Evolutionary conservation across 1,140 invertebrate species (phyloP).

Genomic region (Pissodes strobi): DNA sequence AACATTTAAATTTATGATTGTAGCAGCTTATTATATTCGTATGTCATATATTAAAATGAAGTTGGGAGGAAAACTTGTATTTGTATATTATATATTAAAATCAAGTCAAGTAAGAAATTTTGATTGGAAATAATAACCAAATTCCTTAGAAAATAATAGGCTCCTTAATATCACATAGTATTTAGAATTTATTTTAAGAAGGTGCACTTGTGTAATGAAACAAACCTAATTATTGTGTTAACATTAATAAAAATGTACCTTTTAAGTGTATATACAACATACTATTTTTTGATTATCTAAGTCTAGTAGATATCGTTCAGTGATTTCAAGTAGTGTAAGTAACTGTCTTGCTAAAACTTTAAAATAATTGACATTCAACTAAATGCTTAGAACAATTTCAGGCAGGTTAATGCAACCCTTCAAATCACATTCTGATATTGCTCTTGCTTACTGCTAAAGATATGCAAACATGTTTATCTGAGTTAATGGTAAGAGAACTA

Average conservation of each 20-base stretch:
- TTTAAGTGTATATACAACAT: slow-evolving; percentile 20
- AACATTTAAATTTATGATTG: too few relatives aligned
- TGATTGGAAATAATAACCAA: background rate
- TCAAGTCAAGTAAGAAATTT: too few relatives aligned
- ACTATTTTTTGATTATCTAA: background rate
- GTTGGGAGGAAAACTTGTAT: too few relatives aligned
- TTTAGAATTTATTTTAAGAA: slow-evolving; percentile 52
- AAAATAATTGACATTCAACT: too few relatives aligned
- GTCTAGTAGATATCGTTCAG: background rate
- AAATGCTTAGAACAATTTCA: background rate
- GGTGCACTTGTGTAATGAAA: slow-evolving; percentile 50
- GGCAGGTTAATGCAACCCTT: background rate
- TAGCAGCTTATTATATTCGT: too few relatives aligned
- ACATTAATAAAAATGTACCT: slow-evolving; percentile 17
- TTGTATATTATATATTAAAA: too few relatives aligned
- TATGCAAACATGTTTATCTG: too few relatives aligned
- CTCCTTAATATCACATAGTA: slow-evolving; percentile 49
- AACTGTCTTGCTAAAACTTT: too few relatives aligned
- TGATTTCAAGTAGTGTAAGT: too few relatives aligned
- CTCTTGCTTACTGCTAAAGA: background rate
- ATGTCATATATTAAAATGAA: too few relatives aligned
- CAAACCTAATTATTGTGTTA: slow-evolving; percentile 21
- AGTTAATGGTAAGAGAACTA: too few relatives aligned
- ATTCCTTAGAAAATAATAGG: slow-evolving; percentile 23
- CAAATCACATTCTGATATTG: slow-evolving; percentile 8